Base-by-base conservation (phyloP, 2,888 invertebrate genomes). In the Drosophila cyrtoloma region DNA sequence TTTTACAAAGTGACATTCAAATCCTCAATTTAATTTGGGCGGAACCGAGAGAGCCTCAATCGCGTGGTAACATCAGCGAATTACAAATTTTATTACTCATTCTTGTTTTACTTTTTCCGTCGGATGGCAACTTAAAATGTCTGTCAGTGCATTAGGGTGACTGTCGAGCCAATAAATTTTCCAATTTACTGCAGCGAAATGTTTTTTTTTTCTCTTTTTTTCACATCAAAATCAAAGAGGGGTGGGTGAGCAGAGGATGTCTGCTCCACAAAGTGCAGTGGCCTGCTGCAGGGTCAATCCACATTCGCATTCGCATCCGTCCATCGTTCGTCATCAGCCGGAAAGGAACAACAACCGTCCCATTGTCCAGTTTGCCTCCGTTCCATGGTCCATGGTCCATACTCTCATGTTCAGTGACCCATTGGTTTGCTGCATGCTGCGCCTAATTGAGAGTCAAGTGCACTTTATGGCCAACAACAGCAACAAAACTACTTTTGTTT, bases 401-500 rank as follows among this genome's bases (percentile, higher is more conserved):
- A 22, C 44, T 26, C 12, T 26, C 60, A 64, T 79, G 73, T 70
- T 77, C 81, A 61, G 60, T 82, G 76, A 82, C 85, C 84, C 84
- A 84, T 82, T 77, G 74, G 71, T 37, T 33, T 37, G 44, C 66
- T 52, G 77, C 63, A 71, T 66, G 77, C 62, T 75, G 77, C 62
- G 77, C 76, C 84, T 83, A 90, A 90, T 86, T 86, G 84, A 86
- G 78, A 88, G 76, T 90, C 86, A 86, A 86, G 88, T 80, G 86
- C 73, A 78, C 73, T 86, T 75, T 73, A 62, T 66, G 71, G 68
- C 66, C 52, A 42, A 32, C 22, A 42, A 57, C 67, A 56, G 10
- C 62, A 63, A 42, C 30, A 69, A 22, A 22, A 74, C 58, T 37
- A 42, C 28, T 66, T 56, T 50, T 60, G 32, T 77, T 74, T 67